Conservation (phyloP, 2,797 vertebrate genomes). For the Lepilemur septentrionalis region DNA sequence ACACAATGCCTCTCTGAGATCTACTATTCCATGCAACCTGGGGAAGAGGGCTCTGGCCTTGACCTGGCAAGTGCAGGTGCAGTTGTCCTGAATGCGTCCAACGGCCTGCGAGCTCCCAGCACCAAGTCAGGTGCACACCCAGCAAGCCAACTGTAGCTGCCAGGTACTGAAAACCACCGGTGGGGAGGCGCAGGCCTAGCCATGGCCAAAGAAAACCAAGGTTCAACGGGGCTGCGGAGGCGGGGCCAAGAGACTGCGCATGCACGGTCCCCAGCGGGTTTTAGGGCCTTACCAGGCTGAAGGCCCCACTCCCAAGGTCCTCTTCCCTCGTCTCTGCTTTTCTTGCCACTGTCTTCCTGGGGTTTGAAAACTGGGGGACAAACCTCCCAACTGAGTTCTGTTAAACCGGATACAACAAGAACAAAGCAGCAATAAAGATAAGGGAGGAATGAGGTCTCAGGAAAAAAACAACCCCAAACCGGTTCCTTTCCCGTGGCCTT, state of each 20-base stretch:
- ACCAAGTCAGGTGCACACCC: background rate
- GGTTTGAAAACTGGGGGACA: constrained; percentile 76
- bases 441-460: background rate
- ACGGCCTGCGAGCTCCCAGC: background rate
- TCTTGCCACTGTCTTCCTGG: constrained; percentile 48
- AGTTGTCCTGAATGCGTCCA: background rate
- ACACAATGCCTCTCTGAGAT: background rate
- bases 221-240: background rate
- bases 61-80: background rate
- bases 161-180: background rate
- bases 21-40: background rate
- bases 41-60: background rate
- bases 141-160: background rate
- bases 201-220: background rate
- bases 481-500: background rate
- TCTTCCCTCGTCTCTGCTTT: background rate
- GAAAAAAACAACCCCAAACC: background rate
- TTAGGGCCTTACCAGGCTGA: constrained; percentile 40
- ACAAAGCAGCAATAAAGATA: background rate
- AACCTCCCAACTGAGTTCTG: constrained; percentile 68
- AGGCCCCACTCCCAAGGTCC: background rate
- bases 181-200: background rate
- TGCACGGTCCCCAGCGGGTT: background rate
- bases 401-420: background rate
- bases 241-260: background rate